A percentile compares a stretch with the other conserved stretches of the same genome.
Conservation (phyloP, 2,888 invertebrate genomes). For the Agrenia bidenticulata region DNA sequence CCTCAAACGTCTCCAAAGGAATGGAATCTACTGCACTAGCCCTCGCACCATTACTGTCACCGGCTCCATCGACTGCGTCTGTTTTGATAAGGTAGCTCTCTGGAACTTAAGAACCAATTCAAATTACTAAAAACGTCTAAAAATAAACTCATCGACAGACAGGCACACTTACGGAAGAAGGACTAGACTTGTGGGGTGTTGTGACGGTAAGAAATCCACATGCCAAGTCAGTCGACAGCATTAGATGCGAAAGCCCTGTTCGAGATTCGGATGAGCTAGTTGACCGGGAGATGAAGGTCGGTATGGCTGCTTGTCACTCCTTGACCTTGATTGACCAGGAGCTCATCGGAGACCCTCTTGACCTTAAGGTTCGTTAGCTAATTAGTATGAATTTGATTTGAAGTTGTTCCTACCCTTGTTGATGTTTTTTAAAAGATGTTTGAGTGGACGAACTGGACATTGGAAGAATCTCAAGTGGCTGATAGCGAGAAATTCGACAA, state of each 20-base stretch:
- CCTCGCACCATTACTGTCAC: constrained; percentile 2
- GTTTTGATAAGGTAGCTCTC: constrained; percentile 4
- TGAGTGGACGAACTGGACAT: constrained; percentile 85
- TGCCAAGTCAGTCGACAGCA: background rate
- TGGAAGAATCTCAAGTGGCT: constrained; percentile 82
- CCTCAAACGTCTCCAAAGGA: background rate
- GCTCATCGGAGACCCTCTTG: constrained; percentile 89
- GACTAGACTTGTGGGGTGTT: constrained; percentile 90
- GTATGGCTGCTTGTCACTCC: constrained; percentile 90
- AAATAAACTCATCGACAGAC: constrained; percentile 64
- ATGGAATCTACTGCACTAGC: constrained; percentile 1
- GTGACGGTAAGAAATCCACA: constrained; percentile 62
- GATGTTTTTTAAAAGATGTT: constrained; percentile 83
- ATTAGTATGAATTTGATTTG: no score
- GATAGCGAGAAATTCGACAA: constrained; percentile 82
- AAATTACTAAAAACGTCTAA: no score
- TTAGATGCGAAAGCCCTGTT: constrained; percentile 54
- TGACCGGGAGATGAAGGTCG: constrained; percentile 55
- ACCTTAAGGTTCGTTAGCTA: constrained; percentile 74
- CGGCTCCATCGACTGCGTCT: background rate
- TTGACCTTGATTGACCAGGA: constrained; percentile 81
- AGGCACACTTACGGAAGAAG: constrained; percentile 95
- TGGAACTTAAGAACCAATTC: background rate
- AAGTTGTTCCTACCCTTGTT: constrained; percentile 11
- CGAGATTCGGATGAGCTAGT: constrained; percentile 51